Conservation (phyloP, 1,140 invertebrate genomes). For the Agrypnia vestita region DNA sequence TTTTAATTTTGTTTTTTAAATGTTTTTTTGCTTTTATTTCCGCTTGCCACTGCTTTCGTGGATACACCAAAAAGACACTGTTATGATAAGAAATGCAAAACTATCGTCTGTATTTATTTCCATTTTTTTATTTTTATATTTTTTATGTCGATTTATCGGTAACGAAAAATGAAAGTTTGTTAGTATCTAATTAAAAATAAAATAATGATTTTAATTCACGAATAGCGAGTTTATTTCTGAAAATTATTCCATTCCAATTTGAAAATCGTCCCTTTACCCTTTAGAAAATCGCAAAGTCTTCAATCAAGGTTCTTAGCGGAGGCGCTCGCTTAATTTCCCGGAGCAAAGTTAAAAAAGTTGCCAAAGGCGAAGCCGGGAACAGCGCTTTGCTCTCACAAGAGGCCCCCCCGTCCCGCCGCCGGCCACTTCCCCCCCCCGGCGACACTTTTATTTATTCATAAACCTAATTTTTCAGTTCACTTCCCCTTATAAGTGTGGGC, state of each 20-base stretch:
- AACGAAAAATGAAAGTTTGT: too few species aligned
- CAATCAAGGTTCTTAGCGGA: constrained; percentile 37
- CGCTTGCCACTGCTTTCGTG: too few species aligned
- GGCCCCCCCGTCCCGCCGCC: constrained; percentile 13
- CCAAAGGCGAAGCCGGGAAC: constrained; percentile 42
- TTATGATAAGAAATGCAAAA: too few species aligned
- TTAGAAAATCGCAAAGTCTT: constrained; percentile 39
- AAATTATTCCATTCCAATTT: neutral
- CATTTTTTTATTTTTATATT: too few species aligned
- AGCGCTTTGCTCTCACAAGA: constrained; percentile 55
- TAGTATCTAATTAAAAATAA: too few species aligned
- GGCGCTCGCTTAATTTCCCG: constrained; percentile 34
- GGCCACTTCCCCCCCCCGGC: constrained; percentile 37
- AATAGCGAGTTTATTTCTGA: neutral
- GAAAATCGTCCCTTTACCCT: constrained; percentile 21
- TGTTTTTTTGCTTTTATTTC: too few species aligned
- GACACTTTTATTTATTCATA: constrained; percentile 60
- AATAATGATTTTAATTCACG: too few species aligned
- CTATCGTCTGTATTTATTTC: too few species aligned
- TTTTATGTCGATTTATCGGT: too few species aligned
- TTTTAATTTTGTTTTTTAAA: too few species aligned
- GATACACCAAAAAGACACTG: too few species aligned
- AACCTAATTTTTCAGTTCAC: constrained; percentile 57
- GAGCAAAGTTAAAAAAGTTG: constrained; percentile 40
- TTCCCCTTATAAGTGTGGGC: constrained; percentile 48